A percentile compares a stretch with the other conserved stretches of the same genome.
Conservation (phyloP, 2,113 vertebrate genomes). For the Vimba vimba region DNA sequence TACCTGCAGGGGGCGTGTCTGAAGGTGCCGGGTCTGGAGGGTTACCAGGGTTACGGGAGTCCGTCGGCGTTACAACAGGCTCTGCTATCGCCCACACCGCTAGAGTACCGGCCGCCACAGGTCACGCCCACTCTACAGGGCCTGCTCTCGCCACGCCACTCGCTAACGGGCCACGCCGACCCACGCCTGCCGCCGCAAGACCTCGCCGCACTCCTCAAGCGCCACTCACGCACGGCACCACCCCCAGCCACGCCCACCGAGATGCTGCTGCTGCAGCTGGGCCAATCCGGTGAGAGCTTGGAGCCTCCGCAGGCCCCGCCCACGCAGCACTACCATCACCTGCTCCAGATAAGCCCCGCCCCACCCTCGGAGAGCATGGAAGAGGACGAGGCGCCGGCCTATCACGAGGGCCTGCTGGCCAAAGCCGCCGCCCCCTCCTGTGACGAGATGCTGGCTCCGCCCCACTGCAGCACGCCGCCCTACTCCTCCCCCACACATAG, state of each 20-base stretch:
- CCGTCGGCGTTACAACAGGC: conserved; percentile 95
- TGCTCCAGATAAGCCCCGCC: conserved; percentile 85
- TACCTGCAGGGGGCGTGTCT: conserved; percentile 81
- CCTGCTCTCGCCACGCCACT: conserved; percentile 95
- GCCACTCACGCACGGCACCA: conserved; percentile 76
- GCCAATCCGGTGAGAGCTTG: conserved; percentile 84
- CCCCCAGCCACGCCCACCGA: conserved; percentile 69
- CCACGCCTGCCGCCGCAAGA: conserved; percentile 88
- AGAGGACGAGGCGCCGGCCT: conserved; percentile 84
- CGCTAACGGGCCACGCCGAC: conserved; percentile 91
- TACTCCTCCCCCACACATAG: conserved; percentile 83
- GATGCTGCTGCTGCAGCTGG: conserved; percentile 86
- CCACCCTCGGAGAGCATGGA: conserved; percentile 97
- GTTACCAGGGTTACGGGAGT: conserved; percentile 78
- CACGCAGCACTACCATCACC: conserved; percentile 87
- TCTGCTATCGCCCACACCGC: conserved; percentile 91
- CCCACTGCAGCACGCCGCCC: conserved; percentile 79
- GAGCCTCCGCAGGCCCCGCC: conserved; percentile 71
- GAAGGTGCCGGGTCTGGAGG: conserved; percentile 81
- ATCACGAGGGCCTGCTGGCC: conserved; percentile 84
- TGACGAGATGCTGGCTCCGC: conserved; percentile 83
- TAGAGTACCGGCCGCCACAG: conserved; percentile 88
- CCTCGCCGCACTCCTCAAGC: conserved; percentile 90
- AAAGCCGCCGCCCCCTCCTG: conserved; percentile 79
- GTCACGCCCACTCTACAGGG: conserved; percentile 95